These are phyloP conservation scores for Periplaneta americana DNA, from an alignment of 1,140 invertebrate species.

Conservation along the genomic window DNA sequence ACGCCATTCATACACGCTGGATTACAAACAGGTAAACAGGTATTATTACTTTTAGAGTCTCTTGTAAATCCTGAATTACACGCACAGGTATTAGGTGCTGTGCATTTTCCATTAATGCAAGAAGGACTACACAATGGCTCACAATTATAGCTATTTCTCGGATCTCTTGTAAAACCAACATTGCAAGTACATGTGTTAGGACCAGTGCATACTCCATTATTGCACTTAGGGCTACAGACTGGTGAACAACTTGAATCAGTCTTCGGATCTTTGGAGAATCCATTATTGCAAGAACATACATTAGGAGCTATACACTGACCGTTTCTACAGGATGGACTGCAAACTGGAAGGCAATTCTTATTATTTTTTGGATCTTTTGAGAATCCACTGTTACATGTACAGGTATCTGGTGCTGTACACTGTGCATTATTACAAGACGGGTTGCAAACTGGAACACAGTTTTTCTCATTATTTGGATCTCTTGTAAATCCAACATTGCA, in stretches of 20 bases:
- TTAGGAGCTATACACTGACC: slow-evolving; percentile 40
- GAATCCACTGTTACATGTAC: slow-evolving; percentile 36
- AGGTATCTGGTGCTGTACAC: slow-evolving; percentile 51
- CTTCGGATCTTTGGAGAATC: slow-evolving; percentile 11
- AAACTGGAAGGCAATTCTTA: slow-evolving; percentile 43
- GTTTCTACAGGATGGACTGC: slow-evolving; percentile 32
- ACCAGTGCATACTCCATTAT: no score
- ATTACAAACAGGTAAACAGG: no score
- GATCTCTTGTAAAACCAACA: no score
- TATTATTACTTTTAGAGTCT: no score
- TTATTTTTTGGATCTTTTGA: slow-evolving; percentile 29
- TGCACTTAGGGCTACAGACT: no score
- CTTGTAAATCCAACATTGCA: slow-evolving; percentile 39
- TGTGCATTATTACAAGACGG: slow-evolving; percentile 48
- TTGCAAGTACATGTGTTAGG: no score
- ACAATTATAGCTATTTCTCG: no score
- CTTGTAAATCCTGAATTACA: no score
- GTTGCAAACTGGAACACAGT: slow-evolving; percentile 36
- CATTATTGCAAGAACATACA: slow-evolving; percentile 27
- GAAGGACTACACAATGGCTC: no score
- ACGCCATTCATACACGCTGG: slow-evolving; percentile 48
- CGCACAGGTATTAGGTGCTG: no score
- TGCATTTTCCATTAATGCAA: no score
- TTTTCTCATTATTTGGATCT: slow-evolving; percentile 23
- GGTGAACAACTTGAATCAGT: slow-evolving; percentile 41